Conservation (phyloP, 2,797 vertebrate genomes). For the Amazona ochrocephala region DNA sequence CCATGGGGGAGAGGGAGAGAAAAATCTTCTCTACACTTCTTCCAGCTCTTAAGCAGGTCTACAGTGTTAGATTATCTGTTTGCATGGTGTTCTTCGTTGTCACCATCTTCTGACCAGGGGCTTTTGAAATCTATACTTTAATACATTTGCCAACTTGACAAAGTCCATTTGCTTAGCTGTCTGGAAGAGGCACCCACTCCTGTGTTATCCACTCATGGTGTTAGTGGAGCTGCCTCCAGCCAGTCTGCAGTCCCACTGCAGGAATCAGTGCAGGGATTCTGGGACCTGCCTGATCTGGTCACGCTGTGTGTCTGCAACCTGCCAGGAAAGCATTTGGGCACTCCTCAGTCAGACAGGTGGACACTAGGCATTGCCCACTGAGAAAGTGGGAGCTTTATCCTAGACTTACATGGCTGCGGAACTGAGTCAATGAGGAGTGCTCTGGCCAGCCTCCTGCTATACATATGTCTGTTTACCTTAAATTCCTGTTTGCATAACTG, state of each 20-base stretch:
- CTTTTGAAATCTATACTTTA: not conserved
- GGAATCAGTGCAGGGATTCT: fast-evolving
- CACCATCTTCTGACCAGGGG: not conserved
- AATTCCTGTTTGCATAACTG: not conserved
- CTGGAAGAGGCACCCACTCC: not conserved
- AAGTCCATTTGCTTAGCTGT: not conserved
- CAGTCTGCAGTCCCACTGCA: fast-evolving
- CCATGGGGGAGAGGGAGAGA: not conserved
- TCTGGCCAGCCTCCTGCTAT: not conserved
- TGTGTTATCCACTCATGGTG: not conserved
- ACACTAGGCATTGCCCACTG: not conserved
- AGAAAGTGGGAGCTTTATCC: not conserved
- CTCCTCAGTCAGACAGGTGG: not conserved
- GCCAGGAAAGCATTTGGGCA: not conserved
- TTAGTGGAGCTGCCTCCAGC: not conserved
- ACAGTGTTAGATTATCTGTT: not conserved
- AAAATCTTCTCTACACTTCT: not conserved
- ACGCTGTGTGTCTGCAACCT: fast-evolving
- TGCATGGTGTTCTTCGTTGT: not conserved
- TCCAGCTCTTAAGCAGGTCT: not conserved
- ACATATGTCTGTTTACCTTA: not conserved
- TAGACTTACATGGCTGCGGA: not conserved
- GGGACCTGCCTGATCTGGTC: not conserved
- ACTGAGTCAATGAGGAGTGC: not conserved
- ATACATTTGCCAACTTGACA: not conserved